Percentiles rank a stretch among this genome's conserved stretches.
Conservation (phyloP, 1,140 invertebrate species). For the Macrostomum lignano region DNA sequence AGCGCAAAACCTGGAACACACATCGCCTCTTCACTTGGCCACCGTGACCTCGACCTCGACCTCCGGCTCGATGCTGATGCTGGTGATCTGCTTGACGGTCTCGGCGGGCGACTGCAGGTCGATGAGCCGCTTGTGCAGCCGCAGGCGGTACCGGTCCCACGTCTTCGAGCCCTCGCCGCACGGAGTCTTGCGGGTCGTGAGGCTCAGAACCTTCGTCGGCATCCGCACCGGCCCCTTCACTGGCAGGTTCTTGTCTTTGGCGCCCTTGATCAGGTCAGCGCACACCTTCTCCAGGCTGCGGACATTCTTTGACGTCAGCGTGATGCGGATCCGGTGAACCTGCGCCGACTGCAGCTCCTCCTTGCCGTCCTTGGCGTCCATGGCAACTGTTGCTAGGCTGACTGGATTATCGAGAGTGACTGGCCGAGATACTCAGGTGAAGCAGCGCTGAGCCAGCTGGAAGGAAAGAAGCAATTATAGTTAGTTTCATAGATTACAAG, state of each 20-base stretch:
- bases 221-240: slow-evolving; percentile 86
- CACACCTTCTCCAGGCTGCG: slow-evolving; percentile 2
- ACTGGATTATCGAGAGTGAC: too few relatives aligned
- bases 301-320: background rate
- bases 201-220: slow-evolving; percentile 69
- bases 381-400: background rate
- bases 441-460: too few relatives aligned
- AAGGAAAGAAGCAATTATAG: too few relatives aligned
- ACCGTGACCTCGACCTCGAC: slow-evolving; percentile 98
- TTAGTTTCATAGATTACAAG: too few relatives aligned
- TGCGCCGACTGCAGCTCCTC: background rate
- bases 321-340: slow-evolving; percentile 4
- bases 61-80: slow-evolving; percentile 91
- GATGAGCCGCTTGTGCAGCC: slow-evolving; percentile 92
- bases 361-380: background rate
- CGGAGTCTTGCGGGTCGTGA: slow-evolving; percentile 94
- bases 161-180: slow-evolving; percentile 99
- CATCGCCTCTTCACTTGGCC: too few relatives aligned
- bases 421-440: too few relatives aligned
- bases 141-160: slow-evolving; percentile 83
- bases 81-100: slow-evolving; percentile 95
- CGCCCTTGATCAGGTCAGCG: slow-evolving; percentile 46
- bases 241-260: slow-evolving; percentile 77
- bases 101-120: slow-evolving; percentile 87
- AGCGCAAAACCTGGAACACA: slow-evolving; percentile 16